phyloP scores from a whole-genome alignment of 1,140 invertebrate species.

The Ectropis grisescens region DNA sequence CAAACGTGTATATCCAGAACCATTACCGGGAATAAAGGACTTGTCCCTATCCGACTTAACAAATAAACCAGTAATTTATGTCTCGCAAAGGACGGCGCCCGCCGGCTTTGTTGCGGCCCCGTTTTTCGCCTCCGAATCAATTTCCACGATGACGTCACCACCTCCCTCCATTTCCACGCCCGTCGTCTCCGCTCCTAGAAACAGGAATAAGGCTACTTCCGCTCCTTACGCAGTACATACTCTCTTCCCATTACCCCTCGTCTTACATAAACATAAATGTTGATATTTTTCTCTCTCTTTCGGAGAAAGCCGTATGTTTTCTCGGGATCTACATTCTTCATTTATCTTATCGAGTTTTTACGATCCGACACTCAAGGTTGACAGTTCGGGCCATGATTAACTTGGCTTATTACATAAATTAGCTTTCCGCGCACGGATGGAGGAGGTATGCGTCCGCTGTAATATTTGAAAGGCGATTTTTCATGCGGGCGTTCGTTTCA shows the following conservation, averaged over 20 bases:
- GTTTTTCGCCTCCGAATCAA: slow-evolving; percentile 54
- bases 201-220: slow-evolving; percentile 39
- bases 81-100: slow-evolving; percentile 23
- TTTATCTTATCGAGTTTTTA: too few species aligned
- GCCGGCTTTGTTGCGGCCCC: slow-evolving; percentile 37
- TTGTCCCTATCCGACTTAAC: slow-evolving; percentile 22
- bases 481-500: too few species aligned
- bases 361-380: too few species aligned
- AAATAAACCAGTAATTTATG: slow-evolving; percentile 44
- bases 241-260: slow-evolving; percentile 14
- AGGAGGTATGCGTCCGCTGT: too few species aligned
- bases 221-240: slow-evolving; percentile 22
- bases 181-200: slow-evolving; percentile 21
- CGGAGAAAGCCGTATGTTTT: too few species aligned
- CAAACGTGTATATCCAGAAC: slow-evolving; percentile 12
- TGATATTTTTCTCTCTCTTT: too few species aligned
- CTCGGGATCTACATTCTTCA: too few species aligned
- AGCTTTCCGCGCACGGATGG: too few species aligned
- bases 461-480: too few species aligned
- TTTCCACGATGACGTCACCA: slow-evolving; percentile 40
- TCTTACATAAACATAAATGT: slow-evolving; percentile 9
- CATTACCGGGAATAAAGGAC: slow-evolving; percentile 24
- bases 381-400: too few species aligned
- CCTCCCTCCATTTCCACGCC: slow-evolving; percentile 9
- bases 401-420: too few species aligned